Base-by-base conservation (phyloP, 2,888 invertebrate species). In the Cacoxenus indagator region DNA sequence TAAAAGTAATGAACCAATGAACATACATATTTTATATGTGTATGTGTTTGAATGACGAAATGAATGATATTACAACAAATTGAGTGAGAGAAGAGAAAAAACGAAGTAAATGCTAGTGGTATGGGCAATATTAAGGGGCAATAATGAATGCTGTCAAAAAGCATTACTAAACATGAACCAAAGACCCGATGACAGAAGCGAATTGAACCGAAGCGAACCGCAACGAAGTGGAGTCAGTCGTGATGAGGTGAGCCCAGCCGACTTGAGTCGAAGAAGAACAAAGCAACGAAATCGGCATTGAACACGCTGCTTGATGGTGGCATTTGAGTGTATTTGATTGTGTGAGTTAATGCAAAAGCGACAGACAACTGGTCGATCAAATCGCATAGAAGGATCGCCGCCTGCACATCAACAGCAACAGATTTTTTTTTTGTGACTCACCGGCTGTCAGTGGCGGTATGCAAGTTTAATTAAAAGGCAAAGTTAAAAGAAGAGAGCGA, bases 401-500 rank as follows among this genome's bases (percentile, higher is more conserved):
- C 14, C 14, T 8, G 4, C 37, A 37, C 14, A 11, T 8, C 37
- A 37, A 37, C 9, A 14, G 9, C 9, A 14, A 14, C 37, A 37
- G 37, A 6, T 31, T 37, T 37, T 37, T 37, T 37, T 37, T 37
- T 11, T 37, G 14, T 37, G 37, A 8, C 37, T 11, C 37, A 14
- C 2, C 37, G 14, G 37, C 37, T 37, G 37, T n/a, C 37, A 37
- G 37, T 14, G 65, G 78, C 82, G 82, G 82, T 81, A 78, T 77
- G 73, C 70, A 73, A 74, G 77, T 76, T 82, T 82, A 82, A 82
- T 82, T 82, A 82, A 82, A 82, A 82, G 78, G 76, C 75, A 71
- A 67, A 55, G n/a, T n/a, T n/a, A n/a, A n/a, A n/a, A 67, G 62
- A 54, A 29, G 43, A 59, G 46, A 22, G 43, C 26, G 54, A 43